These are phyloP conservation scores for Nephotettix cincticeps DNA, from an alignment of 1,140 invertebrate species.

Conservation along the genomic window DNA sequence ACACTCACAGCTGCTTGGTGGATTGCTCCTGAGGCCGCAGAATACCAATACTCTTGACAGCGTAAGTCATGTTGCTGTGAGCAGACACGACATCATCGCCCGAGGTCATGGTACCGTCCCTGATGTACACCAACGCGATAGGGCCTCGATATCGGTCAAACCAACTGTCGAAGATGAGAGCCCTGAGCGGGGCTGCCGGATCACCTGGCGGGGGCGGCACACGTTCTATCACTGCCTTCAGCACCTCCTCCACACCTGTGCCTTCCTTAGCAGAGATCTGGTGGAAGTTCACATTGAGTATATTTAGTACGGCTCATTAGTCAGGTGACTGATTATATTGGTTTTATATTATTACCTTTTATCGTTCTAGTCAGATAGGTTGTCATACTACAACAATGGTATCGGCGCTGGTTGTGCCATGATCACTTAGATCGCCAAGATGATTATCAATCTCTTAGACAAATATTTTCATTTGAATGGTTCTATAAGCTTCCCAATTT, in stretches of 20 bases:
- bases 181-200: conserved; percentile 64
- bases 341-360: too few species aligned
- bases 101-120: conserved; percentile 68
- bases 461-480: too few species aligned
- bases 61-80: conserved; percentile 62
- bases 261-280: conserved; percentile 89
- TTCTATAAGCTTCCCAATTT: too few species aligned
- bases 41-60: conserved; percentile 77
- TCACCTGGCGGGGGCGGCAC: conserved; percentile 73
- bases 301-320: too few species aligned
- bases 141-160: conserved; percentile 65
- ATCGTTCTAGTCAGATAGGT: too few species aligned
- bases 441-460: too few species aligned
- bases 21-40: conserved; percentile 74
- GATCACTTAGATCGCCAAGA: too few species aligned
- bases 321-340: too few species aligned
- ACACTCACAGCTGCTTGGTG: conserved; percentile 65
- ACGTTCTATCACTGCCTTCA: conserved; percentile 73
- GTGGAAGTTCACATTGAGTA: too few species aligned
- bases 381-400: too few species aligned
- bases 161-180: conserved; percentile 92
- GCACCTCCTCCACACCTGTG: conserved; percentile 71
- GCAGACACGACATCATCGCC: conserved; percentile 63
- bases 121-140: conserved; percentile 75
- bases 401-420: too few species aligned